Evolutionary conservation across 64 coral and sea anemone species (phyloP), one percentile per base, ranked within the genome.

Genomic region (Stichodactyla helianthus): DNA sequence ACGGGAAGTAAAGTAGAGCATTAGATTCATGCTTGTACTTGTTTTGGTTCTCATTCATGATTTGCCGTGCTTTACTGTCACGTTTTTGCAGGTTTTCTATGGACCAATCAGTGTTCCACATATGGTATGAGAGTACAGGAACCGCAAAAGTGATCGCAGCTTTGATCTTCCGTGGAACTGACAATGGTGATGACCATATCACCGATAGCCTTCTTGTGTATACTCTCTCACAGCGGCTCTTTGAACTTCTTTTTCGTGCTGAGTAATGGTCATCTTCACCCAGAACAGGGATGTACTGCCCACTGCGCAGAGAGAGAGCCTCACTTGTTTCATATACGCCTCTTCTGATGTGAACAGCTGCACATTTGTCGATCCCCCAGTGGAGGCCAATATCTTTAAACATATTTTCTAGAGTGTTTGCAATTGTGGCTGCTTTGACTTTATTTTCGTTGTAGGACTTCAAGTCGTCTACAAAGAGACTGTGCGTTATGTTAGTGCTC

Each of bases 371-470:
- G 17, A 64, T 85, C 65, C 83, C 83, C 60, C 83, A 85, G 10
- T 27, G 20, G 11, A 85, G 83, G n/a, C 60, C 57, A 35, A 64
- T 65, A 35, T 85, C 59, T n/a, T 85, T 64, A 65, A 62, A 85
- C 83, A 85, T 85, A 50, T 4, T 6, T 51, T 60, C 23, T 10
- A 85, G 31, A 11, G 10, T 85, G 31, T 50, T 85, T 64, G 55
- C 62, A 51, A 85, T 18, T 85, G 59, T 85, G n/a, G 60, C 83
- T 68, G 83, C 58, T 65, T 85, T 85, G 27, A 64, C 35, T 64
- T 4, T 6, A 19, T 65, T 85, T 25, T 85, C 65, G 27, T 85
- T 6, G 44, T 85, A 85, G 14, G 54, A 25, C 15, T 84, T 19
- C 20, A 84, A 44, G 26, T 84, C 54, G n/a, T 84, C 82, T 56